These are phyloP conservation scores for Microcebus murinus DNA, from an alignment of 2,113 vertebrate species.

Conservation along the genomic window DNA sequence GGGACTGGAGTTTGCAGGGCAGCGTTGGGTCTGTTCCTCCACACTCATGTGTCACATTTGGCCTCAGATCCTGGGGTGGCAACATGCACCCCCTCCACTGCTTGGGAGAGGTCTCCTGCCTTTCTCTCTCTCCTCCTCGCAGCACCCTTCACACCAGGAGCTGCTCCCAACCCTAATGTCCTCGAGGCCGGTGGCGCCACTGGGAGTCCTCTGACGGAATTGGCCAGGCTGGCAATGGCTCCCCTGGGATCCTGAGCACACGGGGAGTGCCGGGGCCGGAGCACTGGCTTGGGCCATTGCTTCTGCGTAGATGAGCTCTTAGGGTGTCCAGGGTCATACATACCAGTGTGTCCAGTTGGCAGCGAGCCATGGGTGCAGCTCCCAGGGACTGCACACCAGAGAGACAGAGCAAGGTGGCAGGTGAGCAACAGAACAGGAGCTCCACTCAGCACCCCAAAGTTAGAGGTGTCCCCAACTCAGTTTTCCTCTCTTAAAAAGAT, in stretches of 20 bases:
- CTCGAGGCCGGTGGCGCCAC: neutral
- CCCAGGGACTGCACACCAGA: neutral
- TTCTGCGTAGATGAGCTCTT: constrained; percentile 71
- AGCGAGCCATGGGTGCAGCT: neutral
- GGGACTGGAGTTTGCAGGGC: neutral
- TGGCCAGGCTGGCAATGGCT: constrained; percentile 50
- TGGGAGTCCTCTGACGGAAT: constrained; percentile 51
- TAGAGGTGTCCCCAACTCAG: neutral
- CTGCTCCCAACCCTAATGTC: neutral
- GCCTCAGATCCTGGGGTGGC: neutral
- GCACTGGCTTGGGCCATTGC: constrained; percentile 63
- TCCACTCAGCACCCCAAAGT: neutral
- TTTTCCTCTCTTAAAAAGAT: neutral
- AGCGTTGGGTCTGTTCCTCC: neutral
- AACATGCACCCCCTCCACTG: neutral
- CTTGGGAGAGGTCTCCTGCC: neutral
- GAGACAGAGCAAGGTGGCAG: neutral
- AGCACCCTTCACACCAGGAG: neutral
- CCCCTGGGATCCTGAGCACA: constrained; percentile 53
- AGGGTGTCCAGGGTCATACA: constrained; percentile 73
- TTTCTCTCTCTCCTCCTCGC: neutral
- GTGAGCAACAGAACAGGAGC: too few relatives aligned
- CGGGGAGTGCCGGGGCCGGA: constrained; percentile 55
- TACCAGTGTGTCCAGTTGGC: neutral
- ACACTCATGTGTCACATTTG: neutral